Conservation (phyloP, 2,888 invertebrate genomes). For the Drosophila falleni region DNA sequence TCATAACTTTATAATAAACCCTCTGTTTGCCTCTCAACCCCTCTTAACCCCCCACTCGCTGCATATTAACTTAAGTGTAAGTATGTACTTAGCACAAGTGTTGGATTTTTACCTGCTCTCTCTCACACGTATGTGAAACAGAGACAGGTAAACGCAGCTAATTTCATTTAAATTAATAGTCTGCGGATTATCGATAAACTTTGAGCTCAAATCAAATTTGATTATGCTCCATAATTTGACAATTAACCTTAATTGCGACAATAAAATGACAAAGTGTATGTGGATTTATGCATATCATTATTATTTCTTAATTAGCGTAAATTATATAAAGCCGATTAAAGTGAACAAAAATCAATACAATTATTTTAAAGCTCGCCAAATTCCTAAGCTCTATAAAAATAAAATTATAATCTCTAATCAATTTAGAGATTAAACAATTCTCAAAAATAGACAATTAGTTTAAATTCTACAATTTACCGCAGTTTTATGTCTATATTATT, state of each 20-base stretch:
- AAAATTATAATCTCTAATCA: too few species aligned
- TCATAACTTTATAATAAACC: conserved; percentile 64
- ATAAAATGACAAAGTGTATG: neutral
- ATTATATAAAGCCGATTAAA: neutral
- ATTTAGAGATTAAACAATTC: too few species aligned
- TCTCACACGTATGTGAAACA: neutral
- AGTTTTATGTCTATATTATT: too few species aligned
- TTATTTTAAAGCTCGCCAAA: too few species aligned
- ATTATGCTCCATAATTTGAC: neutral
- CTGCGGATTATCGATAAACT: conserved; percentile 12
- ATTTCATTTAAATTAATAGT: conserved; percentile 34
- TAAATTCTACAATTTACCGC: too few species aligned
- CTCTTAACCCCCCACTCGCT: conserved; percentile 3
- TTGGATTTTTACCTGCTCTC: conserved; percentile 1
- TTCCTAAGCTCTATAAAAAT: too few species aligned
- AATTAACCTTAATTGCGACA: neutral
- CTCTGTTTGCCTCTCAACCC: neutral
- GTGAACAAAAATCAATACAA: neutral
- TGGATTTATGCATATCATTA: neutral
- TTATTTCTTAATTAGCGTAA: neutral
- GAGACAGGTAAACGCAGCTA: conserved; percentile 6
- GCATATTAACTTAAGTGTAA: conserved; percentile 31
- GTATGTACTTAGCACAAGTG: conserved; percentile 31
- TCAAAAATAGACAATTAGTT: too few species aligned
- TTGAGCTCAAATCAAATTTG: neutral